These are phyloP conservation scores for Aplodontia rufa DNA, from an alignment of 2,113 vertebrate genomes.

Conservation along the genomic window DNA sequence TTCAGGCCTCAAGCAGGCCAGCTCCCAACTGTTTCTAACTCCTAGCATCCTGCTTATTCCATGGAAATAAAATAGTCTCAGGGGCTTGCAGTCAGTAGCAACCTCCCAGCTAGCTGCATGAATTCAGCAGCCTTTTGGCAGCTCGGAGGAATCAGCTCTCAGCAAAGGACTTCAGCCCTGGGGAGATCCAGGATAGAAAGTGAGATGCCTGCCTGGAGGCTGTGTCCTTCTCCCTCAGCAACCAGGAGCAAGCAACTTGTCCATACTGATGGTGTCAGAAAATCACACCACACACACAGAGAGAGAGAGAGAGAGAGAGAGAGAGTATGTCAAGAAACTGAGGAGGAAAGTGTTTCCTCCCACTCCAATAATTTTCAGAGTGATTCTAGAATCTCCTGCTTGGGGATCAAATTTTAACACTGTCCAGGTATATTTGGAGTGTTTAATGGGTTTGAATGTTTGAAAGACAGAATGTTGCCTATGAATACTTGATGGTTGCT, in stretches of 20 bases:
- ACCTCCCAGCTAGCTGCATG: neutral
- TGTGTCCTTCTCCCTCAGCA: neutral
- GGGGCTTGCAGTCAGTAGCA: neutral
- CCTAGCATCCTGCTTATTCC: neutral
- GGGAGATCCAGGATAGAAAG: neutral
- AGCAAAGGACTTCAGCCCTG: neutral
- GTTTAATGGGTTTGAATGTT: conserved; percentile 55
- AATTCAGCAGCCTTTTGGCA: neutral
- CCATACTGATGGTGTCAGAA: neutral
- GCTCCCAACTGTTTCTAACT: neutral
- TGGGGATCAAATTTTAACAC: conserved; percentile 44
- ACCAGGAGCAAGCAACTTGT: neutral
- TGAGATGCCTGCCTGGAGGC: rapidly evolving
- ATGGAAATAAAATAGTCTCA: conserved; percentile 2
- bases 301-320: too few species aligned
- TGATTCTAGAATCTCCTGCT: conserved; percentile 47
- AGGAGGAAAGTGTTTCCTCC: conserved; percentile 50
- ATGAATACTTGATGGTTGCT: conserved; percentile 26
- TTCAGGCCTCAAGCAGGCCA: neutral
- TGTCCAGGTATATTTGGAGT: conserved; percentile 49
- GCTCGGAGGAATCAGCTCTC: neutral
- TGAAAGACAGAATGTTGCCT: conserved; percentile 33
- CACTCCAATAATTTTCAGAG: conserved; percentile 52
- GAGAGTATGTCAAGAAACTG: neutral
- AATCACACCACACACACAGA: neutral